Evolutionary conservation across 2,113 vertebrate genomes (phyloP), one percentile per base, ranked within the genome.

Genomic region (Leucopsar rothschildi): DNA sequence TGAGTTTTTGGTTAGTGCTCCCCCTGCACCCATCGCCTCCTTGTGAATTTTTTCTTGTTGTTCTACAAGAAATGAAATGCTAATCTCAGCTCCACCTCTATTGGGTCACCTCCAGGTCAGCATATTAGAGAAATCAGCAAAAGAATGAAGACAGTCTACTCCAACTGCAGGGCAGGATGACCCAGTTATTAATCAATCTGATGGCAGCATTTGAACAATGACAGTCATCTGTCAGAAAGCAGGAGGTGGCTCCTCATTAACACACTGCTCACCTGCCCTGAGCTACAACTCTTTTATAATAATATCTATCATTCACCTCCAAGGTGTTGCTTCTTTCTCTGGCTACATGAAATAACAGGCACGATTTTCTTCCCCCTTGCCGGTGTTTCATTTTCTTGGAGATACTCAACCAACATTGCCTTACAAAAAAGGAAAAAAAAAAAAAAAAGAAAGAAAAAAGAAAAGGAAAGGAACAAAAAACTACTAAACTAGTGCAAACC

Each of bases 191-290:
- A 89, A 93, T 97, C 93, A 97, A 90, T 88, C 80, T 86, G 96
- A 93, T 82, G 95, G 97, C 98, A 98, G 96, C 97, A 83, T 97
- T 76, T 87, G 96, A 96, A 96, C 97, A 89, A 97, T 97, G 98
- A 98, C 98, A 98, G 98, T 98, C 98, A 98, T 98, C 98, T 99
- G 98, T 99, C 98, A 98, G 97, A 96, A 98, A 97, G 96, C 98
- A 93, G 97, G 97, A 98, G 98, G 98, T 97, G 98, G 98, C 91
- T 97, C 98, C 98, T 98, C 97, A 97, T 98, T 98, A 98, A 97
- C 97, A 94, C 98, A 93, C 95, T 3, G 28, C 98, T 98, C 98
- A 98, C 98, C 98, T 98, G 98, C 98, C 98, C 98, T 98, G 94
- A 98, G 98, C 98, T 98, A 97, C 97, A 98, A 97, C 97, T 97